phyloP scores from a whole-genome alignment of 1,140 invertebrate genomes.

The Nephotettix cincticeps region DNA sequence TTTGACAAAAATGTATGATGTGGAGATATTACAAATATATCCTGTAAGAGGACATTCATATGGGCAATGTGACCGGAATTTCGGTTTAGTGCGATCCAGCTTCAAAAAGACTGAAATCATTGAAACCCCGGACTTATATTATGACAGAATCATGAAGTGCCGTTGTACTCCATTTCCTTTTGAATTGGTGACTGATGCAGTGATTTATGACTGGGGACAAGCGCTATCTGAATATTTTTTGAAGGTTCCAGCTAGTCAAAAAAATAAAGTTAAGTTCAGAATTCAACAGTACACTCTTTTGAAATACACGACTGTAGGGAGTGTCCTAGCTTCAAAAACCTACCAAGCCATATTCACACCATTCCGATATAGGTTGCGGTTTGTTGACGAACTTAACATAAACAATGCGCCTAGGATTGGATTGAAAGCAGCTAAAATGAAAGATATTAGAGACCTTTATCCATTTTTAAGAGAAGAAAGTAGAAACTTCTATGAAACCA shows the following conservation, averaged over 20 bases:
- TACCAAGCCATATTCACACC: neutral
- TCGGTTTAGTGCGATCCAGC: conserved; percentile 30
- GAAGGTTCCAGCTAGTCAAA: neutral
- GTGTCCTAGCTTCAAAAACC: neutral
- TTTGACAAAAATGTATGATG: conserved; percentile 11
- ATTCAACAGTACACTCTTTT: conserved; percentile 14
- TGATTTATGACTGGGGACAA: conserved; percentile 10
- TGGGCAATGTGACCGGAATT: conserved; percentile 35
- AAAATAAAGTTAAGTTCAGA: neutral
- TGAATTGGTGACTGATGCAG: neutral
- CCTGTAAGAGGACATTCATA: conserved; percentile 35
- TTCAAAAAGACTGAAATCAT: conserved; percentile 25
- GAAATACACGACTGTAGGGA: neutral
- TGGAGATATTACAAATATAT: conserved; percentile 31
- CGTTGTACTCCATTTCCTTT: neutral
- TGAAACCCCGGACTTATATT: neutral
- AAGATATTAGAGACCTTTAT: conserved; percentile 13
- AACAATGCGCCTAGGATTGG: neutral
- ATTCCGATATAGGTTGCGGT: neutral
- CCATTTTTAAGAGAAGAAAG: neutral
- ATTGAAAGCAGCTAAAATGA: conserved; percentile 14
- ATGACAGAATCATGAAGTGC: conserved; percentile 7
- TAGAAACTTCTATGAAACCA: conserved; percentile 18
- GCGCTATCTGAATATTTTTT: neutral
- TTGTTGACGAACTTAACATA: too few species aligned